Conservation (phyloP, 2,113 vertebrate genomes). For the Colius striatus region DNA sequence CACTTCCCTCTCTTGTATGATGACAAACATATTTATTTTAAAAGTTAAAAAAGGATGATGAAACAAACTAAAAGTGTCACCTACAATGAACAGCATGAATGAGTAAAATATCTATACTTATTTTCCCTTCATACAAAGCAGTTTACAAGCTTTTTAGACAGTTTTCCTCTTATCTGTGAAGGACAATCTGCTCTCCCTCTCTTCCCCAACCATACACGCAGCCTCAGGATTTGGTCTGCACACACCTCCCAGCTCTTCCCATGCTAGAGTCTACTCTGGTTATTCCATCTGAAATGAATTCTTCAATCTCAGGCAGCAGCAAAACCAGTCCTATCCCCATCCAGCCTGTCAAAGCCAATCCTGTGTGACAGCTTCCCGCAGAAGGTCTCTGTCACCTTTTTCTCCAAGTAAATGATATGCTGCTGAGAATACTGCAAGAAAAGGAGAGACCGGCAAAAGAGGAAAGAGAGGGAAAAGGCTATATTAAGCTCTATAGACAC, state of each 20-base stretch:
- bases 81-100: background rate
- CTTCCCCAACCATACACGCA: background rate
- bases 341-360: background rate
- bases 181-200: background rate
- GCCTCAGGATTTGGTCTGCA: background rate
- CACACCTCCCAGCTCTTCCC: background rate
- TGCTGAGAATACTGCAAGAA: background rate
- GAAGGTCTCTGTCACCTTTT: conserved; percentile 24
- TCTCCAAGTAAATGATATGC: background rate
- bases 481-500: background rate
- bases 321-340: background rate
- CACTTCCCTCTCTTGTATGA: background rate
- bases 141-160: background rate
- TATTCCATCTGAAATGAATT: background rate
- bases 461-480: background rate
- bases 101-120: background rate
- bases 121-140: background rate
- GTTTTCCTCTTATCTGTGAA: background rate
- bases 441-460: background rate
- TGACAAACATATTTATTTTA: background rate
- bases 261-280: background rate
- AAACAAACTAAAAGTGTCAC: background rate
- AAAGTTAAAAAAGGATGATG: background rate
- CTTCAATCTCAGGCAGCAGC: background rate
- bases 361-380: background rate